phyloP scores from a whole-genome alignment of 2,113 vertebrate genomes.

The Nanger granti region DNA sequence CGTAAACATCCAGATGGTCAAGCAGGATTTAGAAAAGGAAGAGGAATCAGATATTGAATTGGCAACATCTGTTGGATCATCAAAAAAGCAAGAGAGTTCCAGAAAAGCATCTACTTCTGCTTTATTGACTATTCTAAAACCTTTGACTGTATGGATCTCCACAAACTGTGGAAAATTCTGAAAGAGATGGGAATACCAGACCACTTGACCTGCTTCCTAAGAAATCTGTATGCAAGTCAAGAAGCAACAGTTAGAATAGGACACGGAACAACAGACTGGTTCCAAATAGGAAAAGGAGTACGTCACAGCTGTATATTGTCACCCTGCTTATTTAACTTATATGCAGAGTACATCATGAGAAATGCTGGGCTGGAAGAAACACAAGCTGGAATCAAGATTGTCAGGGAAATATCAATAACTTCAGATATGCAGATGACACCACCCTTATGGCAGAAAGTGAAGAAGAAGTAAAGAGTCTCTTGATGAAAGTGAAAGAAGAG shows the following conservation, averaged over 20 bases:
- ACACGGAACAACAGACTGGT: neutral
- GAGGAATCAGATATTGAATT: neutral
- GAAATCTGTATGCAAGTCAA: neutral
- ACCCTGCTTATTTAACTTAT: neutral
- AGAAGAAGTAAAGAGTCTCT: neutral
- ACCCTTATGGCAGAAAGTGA: neutral
- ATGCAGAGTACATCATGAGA: neutral
- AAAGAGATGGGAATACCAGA: neutral
- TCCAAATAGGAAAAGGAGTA: neutral
- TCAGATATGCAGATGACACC: neutral
- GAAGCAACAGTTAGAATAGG: neutral
- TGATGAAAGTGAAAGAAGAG: neutral
- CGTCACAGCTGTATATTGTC: neutral
- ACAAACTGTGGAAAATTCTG: neutral
- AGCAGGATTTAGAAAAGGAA: neutral
- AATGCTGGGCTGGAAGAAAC: fast-evolving
- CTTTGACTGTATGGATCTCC: neutral
- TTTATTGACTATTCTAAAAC: neutral
- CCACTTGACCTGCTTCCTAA: neutral
- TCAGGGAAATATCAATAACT: neutral
- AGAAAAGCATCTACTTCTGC: neutral
- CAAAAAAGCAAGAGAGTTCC: neutral
- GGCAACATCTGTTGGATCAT: neutral
- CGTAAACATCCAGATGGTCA: fast-evolving
- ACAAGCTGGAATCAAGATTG: neutral